These are phyloP conservation scores for Columbina picui DNA, from an alignment of 2,113 vertebrate genomes.

Conservation along the genomic window DNA sequence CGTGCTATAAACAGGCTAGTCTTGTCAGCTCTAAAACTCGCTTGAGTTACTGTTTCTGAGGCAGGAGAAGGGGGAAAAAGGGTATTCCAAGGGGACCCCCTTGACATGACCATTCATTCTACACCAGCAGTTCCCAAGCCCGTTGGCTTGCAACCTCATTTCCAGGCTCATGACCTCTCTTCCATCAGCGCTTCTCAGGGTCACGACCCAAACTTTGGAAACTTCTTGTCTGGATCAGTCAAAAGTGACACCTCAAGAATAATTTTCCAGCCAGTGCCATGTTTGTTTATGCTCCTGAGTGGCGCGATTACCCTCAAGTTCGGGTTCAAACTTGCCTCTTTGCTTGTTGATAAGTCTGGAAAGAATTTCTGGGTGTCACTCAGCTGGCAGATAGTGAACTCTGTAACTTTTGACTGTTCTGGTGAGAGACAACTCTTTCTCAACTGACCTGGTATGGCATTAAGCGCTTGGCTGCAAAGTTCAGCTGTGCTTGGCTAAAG, in stretches of 20 bases:
- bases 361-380: constrained; percentile 51
- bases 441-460: neutral
- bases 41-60: neutral
- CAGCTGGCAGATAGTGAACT: neutral
- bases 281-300: constrained; percentile 28
- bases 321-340: constrained; percentile 47
- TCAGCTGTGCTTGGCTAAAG: neutral
- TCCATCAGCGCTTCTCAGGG: neutral
- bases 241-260: neutral
- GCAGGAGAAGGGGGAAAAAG: neutral
- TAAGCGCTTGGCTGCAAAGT: neutral
- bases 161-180: neutral
- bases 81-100: constrained; percentile 10
- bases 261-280: neutral
- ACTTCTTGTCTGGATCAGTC: neutral
- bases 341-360: constrained; percentile 19
- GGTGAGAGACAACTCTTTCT: neutral
- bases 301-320: neutral
- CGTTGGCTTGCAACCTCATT: neutral
- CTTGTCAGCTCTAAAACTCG: neutral
- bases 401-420: constrained; percentile 12
- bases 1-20: neutral
- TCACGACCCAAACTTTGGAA: neutral
- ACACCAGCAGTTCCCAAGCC: constrained; percentile 36
- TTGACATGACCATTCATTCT: neutral